Base-by-base conservation (phyloP, 2,888 invertebrate genomes). In the Cephus nigrinus region DNA sequence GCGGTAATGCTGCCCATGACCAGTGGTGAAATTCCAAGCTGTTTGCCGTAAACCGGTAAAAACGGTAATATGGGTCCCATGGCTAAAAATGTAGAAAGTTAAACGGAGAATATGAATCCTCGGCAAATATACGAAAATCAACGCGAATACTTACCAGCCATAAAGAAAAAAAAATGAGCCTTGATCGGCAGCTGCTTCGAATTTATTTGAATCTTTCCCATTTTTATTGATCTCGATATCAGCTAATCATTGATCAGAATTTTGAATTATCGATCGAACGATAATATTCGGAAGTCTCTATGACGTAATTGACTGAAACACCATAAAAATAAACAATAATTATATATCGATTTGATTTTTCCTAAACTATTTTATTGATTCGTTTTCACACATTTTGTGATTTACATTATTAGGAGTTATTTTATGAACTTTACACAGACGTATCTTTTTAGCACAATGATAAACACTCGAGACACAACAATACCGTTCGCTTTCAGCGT, bases 111-210 rank as follows among this genome's bases (percentile, higher is more conserved):
- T 55, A 9, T 9, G 55, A 55, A 23, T 23, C 5, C 55, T 23
- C 15, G 23, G 55, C 5, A 23, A 55, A 55, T 23, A 9, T 55
- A 55, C 15, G 23, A 55, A 23, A 55, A 1, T 55, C 5, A 55
- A 23, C 5, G 35, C 33, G 31, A 34, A n/a, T 74, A 92, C 94
- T 95, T 92, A 97, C 97, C 96, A 83, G 96, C 96, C 94, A 97
- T 96, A 86, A 97, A 96, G 89, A 97, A 96, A 92, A 98, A 97
- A 89, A 95, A 98, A 89, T 97, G 97, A 0, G 95, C 95, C 93
- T 98, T 98, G 75, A 98, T 93, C 15, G 97, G 97, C 91, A 97
- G 86, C 75, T 97, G 93, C 72, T 93, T 93, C 84, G 88, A 93
- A 90, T 97, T 95, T 76, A 97, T 93, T 90, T 94, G 94, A 85